Percentiles rank a stretch among this genome's conserved stretches.
Evolutionary conservation across 2,888 invertebrate genomes (phyloP).

Genomic region (Isotomurus palustris): DNA sequence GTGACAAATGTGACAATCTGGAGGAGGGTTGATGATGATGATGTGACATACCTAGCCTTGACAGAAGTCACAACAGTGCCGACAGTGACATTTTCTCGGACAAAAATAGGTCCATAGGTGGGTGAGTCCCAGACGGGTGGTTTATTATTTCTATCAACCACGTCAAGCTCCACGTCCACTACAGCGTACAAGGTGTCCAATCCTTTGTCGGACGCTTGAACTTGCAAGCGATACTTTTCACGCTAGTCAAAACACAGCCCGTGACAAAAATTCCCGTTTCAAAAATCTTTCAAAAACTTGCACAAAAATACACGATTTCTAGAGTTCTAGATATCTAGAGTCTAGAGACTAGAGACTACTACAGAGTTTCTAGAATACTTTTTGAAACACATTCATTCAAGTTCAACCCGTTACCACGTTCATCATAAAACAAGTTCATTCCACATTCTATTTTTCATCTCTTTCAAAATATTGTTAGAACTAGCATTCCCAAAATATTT

Average conservation of each 20-base stretch:
- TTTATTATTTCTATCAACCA: slow-evolving; percentile 90
- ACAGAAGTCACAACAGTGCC: slow-evolving; percentile 97
- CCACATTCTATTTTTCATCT: no score
- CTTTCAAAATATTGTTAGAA: no score
- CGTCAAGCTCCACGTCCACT: slow-evolving; percentile 96
- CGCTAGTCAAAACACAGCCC: slow-evolving; percentile 59
- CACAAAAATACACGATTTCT: no score
- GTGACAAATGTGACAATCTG: slow-evolving; percentile 30
- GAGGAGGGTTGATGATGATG: slow-evolving; percentile 40
- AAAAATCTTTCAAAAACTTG: slow-evolving; percentile 10
- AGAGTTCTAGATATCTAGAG: no score
- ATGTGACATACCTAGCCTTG: slow-evolving; percentile 85
- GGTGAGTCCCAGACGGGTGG: slow-evolving; percentile 93
- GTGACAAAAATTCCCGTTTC: slow-evolving; percentile 8
- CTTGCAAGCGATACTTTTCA: slow-evolving; percentile 93
- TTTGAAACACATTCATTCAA: no score
- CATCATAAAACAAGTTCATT: slow-evolving; percentile 5
- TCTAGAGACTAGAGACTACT: no score
- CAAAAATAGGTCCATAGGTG: slow-evolving; percentile 95
- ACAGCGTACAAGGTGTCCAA: slow-evolving; percentile 79
- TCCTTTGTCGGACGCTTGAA: slow-evolving; percentile 94
- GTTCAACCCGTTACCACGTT: no score
- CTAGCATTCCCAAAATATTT: no score
- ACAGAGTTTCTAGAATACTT: no score
- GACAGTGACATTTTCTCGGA: slow-evolving; percentile 98